A percentile compares a stretch with the other conserved stretches of the same genome.
Conservation (phyloP, 2,113 vertebrate species). For the Lagopus muta region DNA sequence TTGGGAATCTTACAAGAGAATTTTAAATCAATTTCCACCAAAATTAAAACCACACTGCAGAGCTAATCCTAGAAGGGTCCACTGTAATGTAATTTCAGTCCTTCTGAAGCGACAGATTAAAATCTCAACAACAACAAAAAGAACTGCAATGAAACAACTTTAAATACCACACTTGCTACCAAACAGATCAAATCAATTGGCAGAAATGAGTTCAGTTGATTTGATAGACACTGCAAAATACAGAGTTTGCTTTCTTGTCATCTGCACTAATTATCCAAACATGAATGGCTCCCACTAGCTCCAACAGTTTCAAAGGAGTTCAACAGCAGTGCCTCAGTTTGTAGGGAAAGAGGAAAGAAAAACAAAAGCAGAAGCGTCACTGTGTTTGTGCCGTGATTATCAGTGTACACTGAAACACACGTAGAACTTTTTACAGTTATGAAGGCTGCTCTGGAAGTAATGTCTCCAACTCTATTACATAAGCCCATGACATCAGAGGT, state of each 20-base stretch:
- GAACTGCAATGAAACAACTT: neutral
- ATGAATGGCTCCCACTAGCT: neutral
- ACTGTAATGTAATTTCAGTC: conserved; percentile 66
- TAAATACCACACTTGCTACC: conserved; percentile 1
- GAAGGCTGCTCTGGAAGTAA: no score
- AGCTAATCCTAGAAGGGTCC: conserved; percentile 72
- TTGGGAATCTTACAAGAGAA: conserved; percentile 68
- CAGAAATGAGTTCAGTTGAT: neutral
- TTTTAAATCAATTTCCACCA: conserved; percentile 73
- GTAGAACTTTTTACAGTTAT: neutral
- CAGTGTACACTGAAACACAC: neutral
- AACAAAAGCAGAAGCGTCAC: neutral
- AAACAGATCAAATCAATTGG: neutral
- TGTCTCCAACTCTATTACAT: no score
- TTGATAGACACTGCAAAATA: neutral
- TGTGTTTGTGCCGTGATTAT: rapidly evolving
- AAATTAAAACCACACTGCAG: conserved; percentile 78
- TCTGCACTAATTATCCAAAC: conserved; percentile 1
- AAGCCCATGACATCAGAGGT: no score
- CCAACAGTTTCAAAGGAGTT: rapidly evolving
- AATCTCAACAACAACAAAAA: neutral
- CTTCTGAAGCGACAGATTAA: conserved; percentile 47
- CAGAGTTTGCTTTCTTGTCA: neutral
- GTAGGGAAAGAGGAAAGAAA: neutral
- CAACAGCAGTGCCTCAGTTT: neutral